Conservation (phyloP, 2,888 invertebrate species). For the Lamproptera curius region DNA sequence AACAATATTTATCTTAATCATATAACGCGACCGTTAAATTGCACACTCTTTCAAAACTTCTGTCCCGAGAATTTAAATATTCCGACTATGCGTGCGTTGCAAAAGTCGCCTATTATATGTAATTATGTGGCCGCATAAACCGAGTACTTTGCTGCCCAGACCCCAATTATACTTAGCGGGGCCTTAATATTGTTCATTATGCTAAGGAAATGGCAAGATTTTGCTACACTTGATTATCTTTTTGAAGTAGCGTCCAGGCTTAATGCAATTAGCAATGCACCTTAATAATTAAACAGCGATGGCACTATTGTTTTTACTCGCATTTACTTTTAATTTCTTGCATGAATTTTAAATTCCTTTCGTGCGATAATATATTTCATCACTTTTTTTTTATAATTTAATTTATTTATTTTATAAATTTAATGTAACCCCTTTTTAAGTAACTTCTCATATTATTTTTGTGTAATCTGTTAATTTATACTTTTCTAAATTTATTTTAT, state of each 20-base stretch:
- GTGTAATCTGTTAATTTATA: too few relatives aligned
- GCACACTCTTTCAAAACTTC: conserved; percentile 58
- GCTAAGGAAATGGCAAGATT: conserved; percentile 66
- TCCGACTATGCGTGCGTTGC: conserved; percentile 63
- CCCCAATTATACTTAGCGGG: conserved; percentile 67
- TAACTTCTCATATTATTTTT: too few relatives aligned
- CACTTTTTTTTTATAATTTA: too few relatives aligned
- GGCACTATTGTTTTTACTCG: conserved; percentile 15
- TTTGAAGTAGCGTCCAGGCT: conserved; percentile 38
- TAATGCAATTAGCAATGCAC: conserved; percentile 19
- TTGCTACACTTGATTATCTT: conserved; percentile 61
- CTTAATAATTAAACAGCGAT: conserved; percentile 23
- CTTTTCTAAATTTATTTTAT: too few relatives aligned
- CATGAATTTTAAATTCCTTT: too few relatives aligned
- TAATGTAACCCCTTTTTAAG: too few relatives aligned
- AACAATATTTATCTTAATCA: conserved; percentile 24
- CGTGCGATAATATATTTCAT: too few relatives aligned
- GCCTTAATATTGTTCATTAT: conserved; percentile 73
- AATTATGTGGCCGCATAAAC: conserved; percentile 71
- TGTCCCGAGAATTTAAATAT: conserved; percentile 58
- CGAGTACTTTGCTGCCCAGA: conserved; percentile 61
- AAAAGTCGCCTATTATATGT: conserved; percentile 68
- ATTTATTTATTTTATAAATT: too few relatives aligned
- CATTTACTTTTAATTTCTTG: background rate
- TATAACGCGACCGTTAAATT: conserved; percentile 33